Conservation (phyloP, 2,888 invertebrate genomes). For the Lottia scabra region DNA sequence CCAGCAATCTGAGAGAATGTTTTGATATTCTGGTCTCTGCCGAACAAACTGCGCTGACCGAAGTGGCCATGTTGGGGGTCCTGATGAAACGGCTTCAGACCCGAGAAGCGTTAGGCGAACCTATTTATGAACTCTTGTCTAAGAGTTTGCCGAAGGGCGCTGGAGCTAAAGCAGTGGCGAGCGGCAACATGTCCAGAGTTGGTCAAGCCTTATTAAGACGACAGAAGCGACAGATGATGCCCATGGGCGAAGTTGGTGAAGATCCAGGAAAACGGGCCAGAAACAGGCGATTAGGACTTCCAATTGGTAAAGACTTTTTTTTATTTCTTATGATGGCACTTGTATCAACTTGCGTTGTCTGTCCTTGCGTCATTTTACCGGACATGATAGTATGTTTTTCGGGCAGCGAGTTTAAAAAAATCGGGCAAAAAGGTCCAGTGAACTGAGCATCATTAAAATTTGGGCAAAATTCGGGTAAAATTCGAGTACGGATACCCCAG, state of each 20-base stretch:
- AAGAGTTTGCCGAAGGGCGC: background rate
- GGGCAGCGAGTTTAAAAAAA: no score
- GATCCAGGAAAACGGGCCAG: background rate
- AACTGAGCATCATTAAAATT: no score
- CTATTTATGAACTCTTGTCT: background rate
- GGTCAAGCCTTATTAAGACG: background rate
- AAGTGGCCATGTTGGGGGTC: background rate
- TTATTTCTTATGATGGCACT: no score
- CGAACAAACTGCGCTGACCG: background rate
- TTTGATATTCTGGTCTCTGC: background rate
- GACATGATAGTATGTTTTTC: no score
- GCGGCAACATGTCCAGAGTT: background rate
- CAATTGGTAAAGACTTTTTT: background rate
- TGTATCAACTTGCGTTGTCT: no score
- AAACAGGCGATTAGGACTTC: background rate
- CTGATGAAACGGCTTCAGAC: background rate
- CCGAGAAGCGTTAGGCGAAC: background rate
- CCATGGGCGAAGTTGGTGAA: background rate
- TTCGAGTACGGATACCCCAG: no score
- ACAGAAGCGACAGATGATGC: background rate
- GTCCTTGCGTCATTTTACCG: no score
- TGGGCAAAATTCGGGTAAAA: no score
- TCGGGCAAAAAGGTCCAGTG: no score
- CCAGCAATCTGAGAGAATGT: background rate
- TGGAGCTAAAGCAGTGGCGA: background rate